Evolutionary conservation across 1,140 invertebrate species (phyloP).

Genomic region (Sipha flava): DNA sequence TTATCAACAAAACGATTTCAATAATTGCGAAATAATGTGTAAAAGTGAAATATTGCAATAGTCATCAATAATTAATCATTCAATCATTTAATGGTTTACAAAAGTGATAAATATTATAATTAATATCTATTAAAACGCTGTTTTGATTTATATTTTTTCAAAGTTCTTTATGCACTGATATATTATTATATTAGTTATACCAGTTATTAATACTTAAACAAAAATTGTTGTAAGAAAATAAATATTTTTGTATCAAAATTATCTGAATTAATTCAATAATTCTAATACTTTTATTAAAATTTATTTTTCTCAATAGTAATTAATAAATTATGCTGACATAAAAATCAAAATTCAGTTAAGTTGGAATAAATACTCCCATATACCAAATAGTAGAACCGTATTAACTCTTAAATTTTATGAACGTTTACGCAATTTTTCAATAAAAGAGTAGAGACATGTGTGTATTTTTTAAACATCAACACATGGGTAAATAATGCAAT

Average conservation of each 20-base stretch:
- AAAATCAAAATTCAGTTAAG: too few relatives aligned
- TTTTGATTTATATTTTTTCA: neutral
- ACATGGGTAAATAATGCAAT: conserved; percentile 23
- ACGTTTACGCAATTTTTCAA: neutral
- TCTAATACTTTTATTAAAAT: too few relatives aligned
- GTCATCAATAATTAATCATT: neutral
- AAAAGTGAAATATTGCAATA: conserved; percentile 16
- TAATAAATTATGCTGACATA: too few relatives aligned
- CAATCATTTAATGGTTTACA: neutral
- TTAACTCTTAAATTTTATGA: too few relatives aligned
- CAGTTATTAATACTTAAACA: too few relatives aligned
- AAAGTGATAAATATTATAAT: neutral
- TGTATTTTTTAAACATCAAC: conserved; percentile 2
- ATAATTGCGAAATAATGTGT: neutral
- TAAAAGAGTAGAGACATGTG: neutral
- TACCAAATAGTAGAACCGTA: too few relatives aligned
- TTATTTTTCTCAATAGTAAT: too few relatives aligned
- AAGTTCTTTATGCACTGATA: neutral
- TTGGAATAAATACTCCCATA: too few relatives aligned
- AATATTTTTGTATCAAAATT: too few relatives aligned
- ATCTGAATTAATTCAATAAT: too few relatives aligned
- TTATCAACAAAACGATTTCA: conserved; percentile 14
- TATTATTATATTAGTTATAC: too few relatives aligned
- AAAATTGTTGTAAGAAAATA: too few relatives aligned
- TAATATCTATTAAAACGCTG: neutral